Evolutionary conservation across 2,888 invertebrate species (phyloP).

Genomic region (Phaedon cochleariae): DNA sequence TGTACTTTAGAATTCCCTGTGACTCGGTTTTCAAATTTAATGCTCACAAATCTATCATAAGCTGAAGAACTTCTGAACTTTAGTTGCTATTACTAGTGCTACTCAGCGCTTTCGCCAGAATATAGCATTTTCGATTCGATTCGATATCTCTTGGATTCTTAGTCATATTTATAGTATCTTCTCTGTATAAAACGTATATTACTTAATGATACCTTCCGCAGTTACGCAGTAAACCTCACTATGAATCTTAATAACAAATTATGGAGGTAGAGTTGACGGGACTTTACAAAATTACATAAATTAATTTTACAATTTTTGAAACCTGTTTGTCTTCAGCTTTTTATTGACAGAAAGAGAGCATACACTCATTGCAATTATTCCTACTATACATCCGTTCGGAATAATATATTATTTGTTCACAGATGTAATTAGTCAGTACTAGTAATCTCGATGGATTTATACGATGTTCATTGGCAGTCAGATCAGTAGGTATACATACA

Average conservation of each 20-base stretch:
- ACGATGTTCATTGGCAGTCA: neutral
- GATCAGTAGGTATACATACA: no score
- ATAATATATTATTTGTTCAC: neutral
- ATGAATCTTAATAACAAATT: constrained; percentile 22
- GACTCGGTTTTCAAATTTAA: no score
- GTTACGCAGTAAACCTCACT: constrained; percentile 23
- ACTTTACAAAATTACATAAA: constrained; percentile 24
- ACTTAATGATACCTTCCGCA: constrained; percentile 22
- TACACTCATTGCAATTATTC: constrained; percentile 2
- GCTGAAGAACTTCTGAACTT: no score
- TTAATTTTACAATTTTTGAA: constrained; percentile 18
- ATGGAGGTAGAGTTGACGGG: constrained; percentile 19
- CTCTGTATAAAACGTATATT: neutral
- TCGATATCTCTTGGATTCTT: no score
- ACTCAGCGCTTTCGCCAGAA: no score
- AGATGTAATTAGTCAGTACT: neutral
- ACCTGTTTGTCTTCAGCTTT: constrained; percentile 19
- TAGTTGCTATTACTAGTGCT: no score
- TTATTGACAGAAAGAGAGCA: constrained; percentile 6
- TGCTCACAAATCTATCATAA: no score
- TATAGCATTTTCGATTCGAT: no score
- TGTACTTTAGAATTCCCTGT: no score
- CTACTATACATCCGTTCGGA: constrained; percentile 10
- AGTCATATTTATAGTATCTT: neutral
- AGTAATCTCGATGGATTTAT: neutral